Conservation (phyloP, 2,888 invertebrate genomes). For the Diploptera punctata region DNA sequence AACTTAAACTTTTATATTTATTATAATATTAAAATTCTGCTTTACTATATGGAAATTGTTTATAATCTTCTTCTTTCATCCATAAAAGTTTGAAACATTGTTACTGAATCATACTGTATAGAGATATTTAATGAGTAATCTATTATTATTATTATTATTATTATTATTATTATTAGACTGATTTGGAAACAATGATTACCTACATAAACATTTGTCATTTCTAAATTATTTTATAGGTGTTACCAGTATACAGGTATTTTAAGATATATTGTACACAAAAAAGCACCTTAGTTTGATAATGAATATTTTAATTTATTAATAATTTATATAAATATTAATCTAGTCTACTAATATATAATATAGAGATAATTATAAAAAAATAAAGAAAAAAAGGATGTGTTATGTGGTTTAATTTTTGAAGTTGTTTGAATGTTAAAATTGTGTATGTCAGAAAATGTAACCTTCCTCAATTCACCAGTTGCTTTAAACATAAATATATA, state of each 20-base stretch:
- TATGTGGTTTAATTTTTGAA: conserved; percentile 17
- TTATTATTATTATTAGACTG: background rate
- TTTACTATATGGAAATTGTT: too few species aligned
- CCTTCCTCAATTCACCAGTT: background rate
- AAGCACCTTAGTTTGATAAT: background rate
- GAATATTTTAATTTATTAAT: conserved; percentile 8
- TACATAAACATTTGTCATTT: too few species aligned
- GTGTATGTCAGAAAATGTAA: background rate
- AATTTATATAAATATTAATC: background rate
- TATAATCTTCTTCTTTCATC: too few species aligned
- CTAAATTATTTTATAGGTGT: too few species aligned
- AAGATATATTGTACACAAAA: too few species aligned
- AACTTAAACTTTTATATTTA: too few species aligned
- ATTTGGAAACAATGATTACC: background rate
- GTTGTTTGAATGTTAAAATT: conserved; percentile 7
- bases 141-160: too few species aligned
- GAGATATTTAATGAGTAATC: too few species aligned
- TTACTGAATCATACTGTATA: too few species aligned
- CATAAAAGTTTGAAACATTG: too few species aligned
- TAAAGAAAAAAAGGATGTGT: background rate
- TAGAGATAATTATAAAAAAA: background rate
- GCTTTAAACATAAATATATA: background rate
- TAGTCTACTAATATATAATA: background rate
- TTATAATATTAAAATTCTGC: too few species aligned
- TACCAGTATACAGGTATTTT: too few species aligned